phyloP scores from a whole-genome alignment of 2,113 vertebrate species.

The Sebastes schlegelii region DNA sequence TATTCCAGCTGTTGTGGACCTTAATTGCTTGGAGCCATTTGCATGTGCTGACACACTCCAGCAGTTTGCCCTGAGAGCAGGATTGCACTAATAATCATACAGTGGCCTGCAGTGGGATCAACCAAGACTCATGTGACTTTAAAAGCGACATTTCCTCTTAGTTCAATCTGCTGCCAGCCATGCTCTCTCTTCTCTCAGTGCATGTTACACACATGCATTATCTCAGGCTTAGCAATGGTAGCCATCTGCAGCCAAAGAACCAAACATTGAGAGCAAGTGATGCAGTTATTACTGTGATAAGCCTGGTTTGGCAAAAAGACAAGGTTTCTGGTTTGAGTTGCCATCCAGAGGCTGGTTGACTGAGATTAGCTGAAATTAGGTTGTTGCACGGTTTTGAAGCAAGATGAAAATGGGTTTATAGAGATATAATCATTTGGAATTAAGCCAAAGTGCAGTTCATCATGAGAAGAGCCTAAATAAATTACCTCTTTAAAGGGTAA shows the following conservation, averaged over 20 bases:
- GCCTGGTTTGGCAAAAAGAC: constrained; percentile 53
- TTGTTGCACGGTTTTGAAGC: constrained; percentile 35
- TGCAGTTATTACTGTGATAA: constrained; percentile 55
- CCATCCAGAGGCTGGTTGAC: constrained; percentile 32
- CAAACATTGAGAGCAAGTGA: constrained; percentile 45
- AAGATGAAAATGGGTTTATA: constrained; percentile 45
- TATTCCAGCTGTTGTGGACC: constrained; percentile 31
- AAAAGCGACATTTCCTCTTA: constrained; percentile 57
- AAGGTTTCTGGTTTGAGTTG: constrained; percentile 41
- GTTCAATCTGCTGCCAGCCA: constrained; percentile 46
- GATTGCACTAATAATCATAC: constrained; percentile 47
- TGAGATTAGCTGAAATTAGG: constrained; percentile 62
- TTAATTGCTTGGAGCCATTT: constrained; percentile 37
- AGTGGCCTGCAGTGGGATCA: constrained; percentile 41
- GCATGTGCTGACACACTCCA: constrained; percentile 21
- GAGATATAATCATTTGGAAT: constrained; percentile 17
- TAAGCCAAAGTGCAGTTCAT: background rate
- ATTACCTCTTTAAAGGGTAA: background rate
- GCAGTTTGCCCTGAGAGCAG: constrained; percentile 24
- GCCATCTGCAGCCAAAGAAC: constrained; percentile 65
- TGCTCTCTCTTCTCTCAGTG: constrained; percentile 23
- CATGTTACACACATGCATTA: constrained; percentile 54
- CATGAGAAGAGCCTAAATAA: constrained; percentile 2
- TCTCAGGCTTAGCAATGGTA: constrained; percentile 56
- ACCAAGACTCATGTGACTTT: constrained; percentile 50